Percentiles rank a stretch among this genome's conserved stretches.
These are phyloP conservation scores for Mohoua ochrocephala DNA, from an alignment of 2,113 vertebrate species.

Conservation along the genomic window DNA sequence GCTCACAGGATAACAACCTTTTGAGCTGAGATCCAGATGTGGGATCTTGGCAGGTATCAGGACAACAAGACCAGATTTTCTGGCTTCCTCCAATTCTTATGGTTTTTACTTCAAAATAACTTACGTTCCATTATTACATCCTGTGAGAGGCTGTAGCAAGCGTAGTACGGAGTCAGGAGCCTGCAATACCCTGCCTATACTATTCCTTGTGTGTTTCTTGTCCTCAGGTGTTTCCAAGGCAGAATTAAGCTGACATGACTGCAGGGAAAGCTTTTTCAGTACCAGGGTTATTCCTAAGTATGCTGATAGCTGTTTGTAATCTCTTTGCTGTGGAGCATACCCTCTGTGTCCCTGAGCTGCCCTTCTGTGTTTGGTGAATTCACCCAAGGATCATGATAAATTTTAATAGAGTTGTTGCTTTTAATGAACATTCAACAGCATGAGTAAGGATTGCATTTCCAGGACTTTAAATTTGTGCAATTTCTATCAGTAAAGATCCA, in stretches of 20 bases:
- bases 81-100: background rate
- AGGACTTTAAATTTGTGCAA: background rate
- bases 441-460: background rate
- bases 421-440: background rate
- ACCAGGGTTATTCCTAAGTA: background rate
- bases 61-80: background rate
- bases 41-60: conserved; percentile 7
- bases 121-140: background rate
- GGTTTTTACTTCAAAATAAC: background rate
- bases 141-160: background rate
- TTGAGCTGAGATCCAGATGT: background rate
- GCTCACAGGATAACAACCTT: background rate
- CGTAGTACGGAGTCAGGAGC: background rate
- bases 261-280: background rate
- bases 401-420: background rate
- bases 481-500: conserved; percentile 12
- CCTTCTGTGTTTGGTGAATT: background rate
- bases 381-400: background rate
- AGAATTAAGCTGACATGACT: background rate
- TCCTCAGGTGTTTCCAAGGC: background rate
- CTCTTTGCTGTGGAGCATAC: background rate
- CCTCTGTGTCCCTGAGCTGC: background rate
- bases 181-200: background rate
- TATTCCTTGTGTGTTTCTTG: background rate
- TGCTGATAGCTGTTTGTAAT: background rate